A percentile compares a stretch with the other conserved stretches of the same genome.
Conservation (phyloP, 2,888 invertebrate genomes). For the Lycocerus yunnanus region DNA sequence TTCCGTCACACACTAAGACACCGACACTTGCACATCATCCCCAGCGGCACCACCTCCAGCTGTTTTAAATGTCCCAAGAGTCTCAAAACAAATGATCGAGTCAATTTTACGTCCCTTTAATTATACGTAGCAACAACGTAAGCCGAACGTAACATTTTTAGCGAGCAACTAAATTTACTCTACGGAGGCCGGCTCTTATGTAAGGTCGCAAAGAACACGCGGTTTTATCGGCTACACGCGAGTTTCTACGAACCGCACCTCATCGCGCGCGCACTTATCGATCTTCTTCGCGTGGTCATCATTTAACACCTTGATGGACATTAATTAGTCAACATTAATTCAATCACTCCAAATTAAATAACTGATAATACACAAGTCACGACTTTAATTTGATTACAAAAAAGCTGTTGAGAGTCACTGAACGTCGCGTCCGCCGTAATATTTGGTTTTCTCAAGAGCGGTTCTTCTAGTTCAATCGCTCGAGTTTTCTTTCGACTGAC, state of each 20-base stretch:
- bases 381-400: not conserved
- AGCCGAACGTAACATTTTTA: constrained; percentile 15
- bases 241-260: constrained; percentile 45
- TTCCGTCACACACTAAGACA: constrained; percentile 31
- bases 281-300: constrained; percentile 22
- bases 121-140: not conserved
- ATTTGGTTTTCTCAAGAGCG: too few species aligned
- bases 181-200: constrained; percentile 31
- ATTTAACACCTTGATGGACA: constrained; percentile 1
- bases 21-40: constrained; percentile 23
- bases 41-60: constrained; percentile 3
- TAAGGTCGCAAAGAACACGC: constrained; percentile 39
- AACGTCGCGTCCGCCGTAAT: too few species aligned
- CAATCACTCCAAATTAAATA: not conserved
- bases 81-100: constrained; percentile 3
- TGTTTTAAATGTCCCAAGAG: not conserved
- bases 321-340: constrained; percentile 1
- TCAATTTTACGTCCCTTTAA: constrained; percentile 3
- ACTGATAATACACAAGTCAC: not conserved
- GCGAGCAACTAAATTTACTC: constrained; percentile 29
- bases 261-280: constrained; percentile 42
- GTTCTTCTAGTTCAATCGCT: too few species aligned
- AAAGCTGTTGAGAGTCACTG: not conserved
- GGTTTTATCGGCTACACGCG: constrained; percentile 37
- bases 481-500: not conserved